Evolutionary conservation across 2,113 vertebrate genomes (phyloP).

Genomic region (Pimephales promelas): DNA sequence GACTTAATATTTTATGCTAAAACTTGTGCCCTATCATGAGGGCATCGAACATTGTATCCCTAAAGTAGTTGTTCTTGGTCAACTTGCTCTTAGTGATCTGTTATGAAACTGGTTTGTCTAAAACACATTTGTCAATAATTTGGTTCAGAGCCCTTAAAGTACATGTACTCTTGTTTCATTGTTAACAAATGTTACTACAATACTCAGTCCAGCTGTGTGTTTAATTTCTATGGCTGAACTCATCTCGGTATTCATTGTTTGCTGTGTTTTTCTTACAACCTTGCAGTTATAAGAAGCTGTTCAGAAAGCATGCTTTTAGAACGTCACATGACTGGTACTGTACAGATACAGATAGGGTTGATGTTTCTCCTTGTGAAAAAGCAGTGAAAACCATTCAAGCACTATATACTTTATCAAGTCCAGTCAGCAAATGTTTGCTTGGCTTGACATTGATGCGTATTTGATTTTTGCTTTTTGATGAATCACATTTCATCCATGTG

Average conservation of each 20-base stretch:
- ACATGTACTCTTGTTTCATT: neutral
- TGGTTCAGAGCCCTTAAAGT: neutral
- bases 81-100: neutral
- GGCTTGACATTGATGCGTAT: neutral
- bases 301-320: neutral
- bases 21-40: neutral
- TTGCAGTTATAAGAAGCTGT: neutral
- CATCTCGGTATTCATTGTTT: neutral
- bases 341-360: neutral
- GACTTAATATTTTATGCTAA: neutral
- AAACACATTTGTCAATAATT: neutral
- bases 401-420: constrained; percentile 2
- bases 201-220: neutral
- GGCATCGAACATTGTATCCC: constrained; percentile 7
- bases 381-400: neutral
- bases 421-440: neutral
- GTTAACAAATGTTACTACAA: neutral
- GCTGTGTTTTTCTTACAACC: neutral
- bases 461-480: neutral
- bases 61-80: neutral
- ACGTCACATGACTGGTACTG: neutral
- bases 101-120: neutral
- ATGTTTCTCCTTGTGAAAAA: neutral
- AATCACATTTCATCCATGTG: neutral
- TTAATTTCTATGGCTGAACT: neutral